Conservation (phyloP, 2,797 vertebrate genomes). For the Nothura maculosa region DNA sequence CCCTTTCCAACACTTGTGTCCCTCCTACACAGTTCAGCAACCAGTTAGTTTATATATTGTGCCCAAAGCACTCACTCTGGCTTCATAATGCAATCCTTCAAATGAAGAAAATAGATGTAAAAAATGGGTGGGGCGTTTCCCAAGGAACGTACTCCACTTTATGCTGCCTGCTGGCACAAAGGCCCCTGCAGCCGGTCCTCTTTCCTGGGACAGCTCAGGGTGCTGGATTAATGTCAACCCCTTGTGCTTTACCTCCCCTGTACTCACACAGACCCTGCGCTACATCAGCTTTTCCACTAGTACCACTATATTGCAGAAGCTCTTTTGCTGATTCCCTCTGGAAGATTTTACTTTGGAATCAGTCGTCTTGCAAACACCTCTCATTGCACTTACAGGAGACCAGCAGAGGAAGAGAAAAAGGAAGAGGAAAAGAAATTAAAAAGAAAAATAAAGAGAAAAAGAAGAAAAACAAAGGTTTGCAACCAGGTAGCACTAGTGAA, state of each 20-base stretch:
- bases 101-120: slow-evolving; percentile 56
- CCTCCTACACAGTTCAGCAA: slow-evolving; percentile 44
- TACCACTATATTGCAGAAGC: not conserved
- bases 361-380: not conserved
- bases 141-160: slow-evolving; percentile 4
- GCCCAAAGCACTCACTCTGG: slow-evolving; percentile 46
- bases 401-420: not conserved
- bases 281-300: not conserved
- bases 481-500: not conserved
- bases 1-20: slow-evolving; percentile 46
- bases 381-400: not conserved
- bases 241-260: not conserved
- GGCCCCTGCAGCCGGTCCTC: slow-evolving; percentile 9
- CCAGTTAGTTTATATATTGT: slow-evolving; percentile 63
- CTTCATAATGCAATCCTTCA: slow-evolving; percentile 48
- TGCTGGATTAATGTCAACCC: not conserved
- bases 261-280: not conserved
- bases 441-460: no score
- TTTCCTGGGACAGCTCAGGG: slow-evolving; percentile 27
- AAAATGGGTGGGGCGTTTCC: slow-evolving; percentile 26
- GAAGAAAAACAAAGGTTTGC: not conserved
- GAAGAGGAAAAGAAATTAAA: no score
- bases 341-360: not conserved
- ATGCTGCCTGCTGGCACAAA: slow-evolving; percentile 50
- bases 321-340: not conserved